A percentile compares a stretch with the other conserved stretches of the same genome.
Evolutionary conservation across 2,113 vertebrate species (phyloP).

Genomic region (Aspidoscelis tigris): DNA sequence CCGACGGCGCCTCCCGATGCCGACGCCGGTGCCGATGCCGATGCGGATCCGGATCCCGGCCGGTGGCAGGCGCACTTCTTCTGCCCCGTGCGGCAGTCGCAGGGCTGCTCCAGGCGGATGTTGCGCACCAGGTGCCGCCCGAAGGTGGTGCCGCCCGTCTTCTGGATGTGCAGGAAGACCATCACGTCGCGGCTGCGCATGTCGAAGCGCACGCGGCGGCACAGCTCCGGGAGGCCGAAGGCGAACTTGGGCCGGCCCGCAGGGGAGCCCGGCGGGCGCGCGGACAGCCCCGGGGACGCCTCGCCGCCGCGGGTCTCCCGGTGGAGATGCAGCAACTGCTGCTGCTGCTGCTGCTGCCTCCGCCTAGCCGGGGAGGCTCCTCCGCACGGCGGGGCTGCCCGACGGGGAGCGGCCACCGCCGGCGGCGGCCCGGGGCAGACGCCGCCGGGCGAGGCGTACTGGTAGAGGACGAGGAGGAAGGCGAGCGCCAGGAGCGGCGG

Average conservation of each 20-base stretch:
- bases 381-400: conserved; percentile 77
- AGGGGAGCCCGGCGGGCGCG: too few species aligned
- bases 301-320: neutral
- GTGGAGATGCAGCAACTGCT: neutral
- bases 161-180: conserved; percentile 97
- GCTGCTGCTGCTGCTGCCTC: conserved; percentile 5
- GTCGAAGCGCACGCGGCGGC: conserved; percentile 90
- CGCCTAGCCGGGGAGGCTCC: conserved; percentile 63
- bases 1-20: conserved; percentile 55
- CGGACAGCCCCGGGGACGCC: too few species aligned
- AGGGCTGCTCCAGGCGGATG: conserved; percentile 95
- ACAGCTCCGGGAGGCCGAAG: conserved; percentile 88
- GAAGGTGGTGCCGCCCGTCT: conserved; percentile 97
- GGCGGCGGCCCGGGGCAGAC: conserved; percentile 45
- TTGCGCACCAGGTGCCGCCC: conserved; percentile 96
- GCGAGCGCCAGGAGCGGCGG: conserved; percentile 90
- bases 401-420: conserved; percentile 56
- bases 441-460: conserved; percentile 88
- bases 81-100: conserved; percentile 93
- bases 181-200: conserved; percentile 94
- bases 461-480: conserved; percentile 93
- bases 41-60: conserved; percentile 60
- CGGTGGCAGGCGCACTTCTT: conserved; percentile 97
- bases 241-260: conserved; percentile 77
- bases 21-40: neutral